These are phyloP conservation scores for Herpetotheres cachinnans DNA, from an alignment of 2,113 vertebrate species.

Conservation along the genomic window DNA sequence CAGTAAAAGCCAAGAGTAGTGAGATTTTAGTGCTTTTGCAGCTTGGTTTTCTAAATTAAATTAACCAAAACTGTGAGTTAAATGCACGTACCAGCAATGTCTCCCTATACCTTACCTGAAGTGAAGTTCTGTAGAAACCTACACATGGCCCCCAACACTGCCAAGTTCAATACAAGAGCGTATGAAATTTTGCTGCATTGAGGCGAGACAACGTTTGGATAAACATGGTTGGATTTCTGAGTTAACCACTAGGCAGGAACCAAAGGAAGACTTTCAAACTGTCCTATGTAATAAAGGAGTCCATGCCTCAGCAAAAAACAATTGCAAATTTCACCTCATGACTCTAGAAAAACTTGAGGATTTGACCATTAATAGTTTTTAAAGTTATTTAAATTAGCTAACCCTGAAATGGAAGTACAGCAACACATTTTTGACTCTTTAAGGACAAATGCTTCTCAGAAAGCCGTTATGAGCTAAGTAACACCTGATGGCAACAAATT, in stretches of 20 bases:
- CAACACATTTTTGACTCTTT: neutral
- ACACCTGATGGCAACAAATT: neutral
- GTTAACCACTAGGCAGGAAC: neutral
- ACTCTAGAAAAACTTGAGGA: neutral
- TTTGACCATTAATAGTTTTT: neutral
- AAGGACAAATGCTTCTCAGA: neutral
- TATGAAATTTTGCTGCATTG: neutral
- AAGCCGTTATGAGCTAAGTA: neutral
- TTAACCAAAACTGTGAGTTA: neutral
- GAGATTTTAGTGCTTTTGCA: neutral
- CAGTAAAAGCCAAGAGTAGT: neutral
- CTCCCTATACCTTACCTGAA: neutral
- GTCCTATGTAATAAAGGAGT: neutral
- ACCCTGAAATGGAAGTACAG: neutral
- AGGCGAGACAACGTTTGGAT: fast-evolving
- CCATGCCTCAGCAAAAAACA: neutral
- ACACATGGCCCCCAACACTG: fast-evolving
- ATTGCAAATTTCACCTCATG: neutral
- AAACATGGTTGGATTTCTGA: neutral
- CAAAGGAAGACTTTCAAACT: neutral
- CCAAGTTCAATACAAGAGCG: fast-evolving
- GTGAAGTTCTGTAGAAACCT: neutral
- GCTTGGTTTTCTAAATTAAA: neutral
- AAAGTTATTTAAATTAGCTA: neutral
- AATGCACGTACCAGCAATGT: neutral